Base-by-base conservation (phyloP, 1,140 invertebrate genomes). In the Eubasilissa regina region DNA sequence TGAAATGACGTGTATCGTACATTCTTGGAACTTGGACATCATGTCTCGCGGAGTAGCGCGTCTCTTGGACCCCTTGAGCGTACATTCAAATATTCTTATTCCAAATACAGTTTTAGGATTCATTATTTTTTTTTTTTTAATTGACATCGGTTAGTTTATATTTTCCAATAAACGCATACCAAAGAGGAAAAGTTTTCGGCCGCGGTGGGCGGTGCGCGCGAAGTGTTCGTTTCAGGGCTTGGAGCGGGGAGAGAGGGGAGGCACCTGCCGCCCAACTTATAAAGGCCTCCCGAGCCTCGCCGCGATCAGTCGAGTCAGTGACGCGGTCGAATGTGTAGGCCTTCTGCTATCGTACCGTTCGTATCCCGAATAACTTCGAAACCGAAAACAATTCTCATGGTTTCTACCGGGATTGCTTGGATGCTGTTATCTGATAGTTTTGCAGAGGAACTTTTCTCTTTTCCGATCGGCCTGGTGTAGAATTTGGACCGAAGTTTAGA, bases 281-380 rank as follows among this genome's bases (percentile, higher is more conserved):
- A 68, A 45, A 51, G n/a, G 44, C 43, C 64, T 47, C 44, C 17
- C 64, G 35, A 35, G 35, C 12, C 44, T 7, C 64, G 12, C 25
- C 51, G 53, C 51, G 55, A 35, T 75, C 73, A 75, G 73, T 75
- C 55, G 21, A 35, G 47, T 21, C n/a, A 56, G 55, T 45, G 55
- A 12, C 73, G 53, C 25, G 21, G 55, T 12, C 70, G 47, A n/a
- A 12, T n/a, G 53, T 4, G 4, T 13, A 3, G 51, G 8, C 21
- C 15, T 21, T 70, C 25, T 48, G 70, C 25, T 21, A 11, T 6
- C 21, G 6, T 25, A 64, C 55, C 25, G 60, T 35, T 43, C 9
- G 11, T 13, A 9, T 64, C 13, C 44, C 15, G 44, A 47, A 68
- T n/a, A 17, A 47, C 43, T 68, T 17, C 64, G 44, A 47, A 44